A percentile compares a stretch with the other conserved stretches of the same genome.
Evolutionary conservation across 2,888 invertebrate genomes (phyloP).

Genomic region (Cheilosia grossa): DNA sequence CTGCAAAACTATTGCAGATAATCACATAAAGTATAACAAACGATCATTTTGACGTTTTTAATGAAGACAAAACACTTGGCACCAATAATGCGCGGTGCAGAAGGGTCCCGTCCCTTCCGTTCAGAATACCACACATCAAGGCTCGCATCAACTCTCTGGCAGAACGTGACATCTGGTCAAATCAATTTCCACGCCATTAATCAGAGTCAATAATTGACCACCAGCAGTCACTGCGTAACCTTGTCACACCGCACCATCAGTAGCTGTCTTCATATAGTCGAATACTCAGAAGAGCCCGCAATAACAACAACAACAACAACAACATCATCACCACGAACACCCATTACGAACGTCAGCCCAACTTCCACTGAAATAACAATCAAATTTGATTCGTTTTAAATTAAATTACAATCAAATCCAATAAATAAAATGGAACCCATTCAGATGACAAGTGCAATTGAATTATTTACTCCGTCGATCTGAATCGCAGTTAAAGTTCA

Average conservation of each 20-base stretch:
- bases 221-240: background rate
- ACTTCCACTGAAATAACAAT: slow-evolving; percentile 65
- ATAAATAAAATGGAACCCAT: slow-evolving; percentile 70
- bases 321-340: slow-evolving; percentile 56
- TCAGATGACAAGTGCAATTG: slow-evolving; percentile 77
- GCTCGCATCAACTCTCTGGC: background rate
- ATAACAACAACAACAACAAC: slow-evolving; percentile 43
- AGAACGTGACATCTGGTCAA: slow-evolving; percentile 26
- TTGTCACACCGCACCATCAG: slow-evolving; percentile 14
- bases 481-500: slow-evolving; percentile 65
- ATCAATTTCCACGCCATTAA: slow-evolving; percentile 33
- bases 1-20: too few relatives aligned
- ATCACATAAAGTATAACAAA: too few relatives aligned
- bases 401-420: slow-evolving; percentile 75
- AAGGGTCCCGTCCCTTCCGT: too few relatives aligned
- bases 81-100: too few relatives aligned
- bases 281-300: slow-evolving; percentile 16
- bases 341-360: slow-evolving; percentile 35
- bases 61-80: too few relatives aligned
- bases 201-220: slow-evolving; percentile 39
- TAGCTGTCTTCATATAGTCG: slow-evolving; percentile 20
- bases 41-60: too few relatives aligned
- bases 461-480: slow-evolving; percentile 77
- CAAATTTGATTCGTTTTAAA: slow-evolving; percentile 74
- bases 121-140: too few relatives aligned